phyloP scores from a whole-genome alignment of 2,888 invertebrate genomes.

The Sphaeridia pumilis region DNA sequence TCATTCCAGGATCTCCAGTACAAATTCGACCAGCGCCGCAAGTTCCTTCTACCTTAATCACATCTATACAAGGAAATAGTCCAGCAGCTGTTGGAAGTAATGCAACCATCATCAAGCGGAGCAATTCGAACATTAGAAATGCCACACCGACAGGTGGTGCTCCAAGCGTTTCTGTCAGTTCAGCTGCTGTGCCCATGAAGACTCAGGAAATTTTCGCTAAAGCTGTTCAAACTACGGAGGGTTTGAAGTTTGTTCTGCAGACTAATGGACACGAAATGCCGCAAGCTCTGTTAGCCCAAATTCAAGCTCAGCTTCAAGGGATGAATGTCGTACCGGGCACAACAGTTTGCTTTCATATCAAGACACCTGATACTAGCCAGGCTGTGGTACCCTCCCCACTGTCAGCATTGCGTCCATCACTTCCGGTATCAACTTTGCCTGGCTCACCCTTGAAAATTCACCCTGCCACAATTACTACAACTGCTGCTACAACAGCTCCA shows the following conservation, averaged over 20 bases:
- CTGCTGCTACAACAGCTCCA: neutral
- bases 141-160: neutral
- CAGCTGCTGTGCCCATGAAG: neutral
- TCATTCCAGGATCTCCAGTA: neutral
- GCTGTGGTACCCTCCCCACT: neutral
- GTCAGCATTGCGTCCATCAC: neutral
- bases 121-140: neutral
- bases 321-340: constrained; percentile 12
- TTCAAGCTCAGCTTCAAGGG: constrained; percentile 83
- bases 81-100: neutral
- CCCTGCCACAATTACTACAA: constrained; percentile 1
- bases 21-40: neutral
- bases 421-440: neutral
- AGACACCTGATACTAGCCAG: constrained; percentile 2
- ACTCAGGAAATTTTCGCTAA: constrained; percentile 30
- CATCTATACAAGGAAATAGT: no score
- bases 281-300: constrained; percentile 46
- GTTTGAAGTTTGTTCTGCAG: constrained; percentile 73
- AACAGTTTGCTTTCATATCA: constrained; percentile 12
- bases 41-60: no score
- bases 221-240: constrained; percentile 70
- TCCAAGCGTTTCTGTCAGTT: neutral
- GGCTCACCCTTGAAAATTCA: constrained; percentile 8
- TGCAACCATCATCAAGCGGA: neutral
- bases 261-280: constrained; percentile 68